Evolutionary conservation across 2,113 vertebrate genomes (phyloP).

Genomic region (Tachuris rubrigastra): DNA sequence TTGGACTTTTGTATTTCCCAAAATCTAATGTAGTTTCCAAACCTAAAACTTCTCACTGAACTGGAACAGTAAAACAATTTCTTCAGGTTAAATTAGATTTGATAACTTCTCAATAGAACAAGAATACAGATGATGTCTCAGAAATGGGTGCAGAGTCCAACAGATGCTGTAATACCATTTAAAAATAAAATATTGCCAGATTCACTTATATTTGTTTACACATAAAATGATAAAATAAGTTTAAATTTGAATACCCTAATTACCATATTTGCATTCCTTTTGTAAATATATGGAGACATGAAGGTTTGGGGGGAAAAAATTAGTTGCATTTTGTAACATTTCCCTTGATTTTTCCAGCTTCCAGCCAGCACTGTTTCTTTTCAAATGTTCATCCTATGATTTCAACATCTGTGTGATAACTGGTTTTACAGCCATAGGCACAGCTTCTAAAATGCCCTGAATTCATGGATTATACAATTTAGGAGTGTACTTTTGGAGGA

Average conservation of each 20-base stretch:
- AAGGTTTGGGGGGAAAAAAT: background rate
- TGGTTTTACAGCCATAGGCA: background rate
- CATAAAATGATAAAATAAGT: background rate
- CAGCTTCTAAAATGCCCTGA: background rate
- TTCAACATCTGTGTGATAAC: background rate
- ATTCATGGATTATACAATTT: background rate
- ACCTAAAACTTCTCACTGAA: background rate
- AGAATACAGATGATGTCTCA: background rate
- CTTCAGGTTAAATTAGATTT: background rate
- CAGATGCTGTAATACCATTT: background rate
- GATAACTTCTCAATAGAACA: background rate
- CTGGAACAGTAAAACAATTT: background rate
- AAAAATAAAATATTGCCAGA: background rate
- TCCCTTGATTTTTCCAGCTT: background rate
- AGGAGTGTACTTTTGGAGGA: background rate
- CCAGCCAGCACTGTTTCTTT: background rate
- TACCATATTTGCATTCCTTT: fast-evolving
- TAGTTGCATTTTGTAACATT: background rate
- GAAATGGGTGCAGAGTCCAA: background rate
- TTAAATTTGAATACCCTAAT: background rate
- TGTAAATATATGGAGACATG: background rate
- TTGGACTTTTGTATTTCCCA: background rate
- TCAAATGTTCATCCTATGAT: background rate
- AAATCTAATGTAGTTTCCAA: background rate
- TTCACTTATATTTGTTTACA: background rate